Conservation (phyloP, 2,797 vertebrate genomes). For the Mus caroli region DNA sequence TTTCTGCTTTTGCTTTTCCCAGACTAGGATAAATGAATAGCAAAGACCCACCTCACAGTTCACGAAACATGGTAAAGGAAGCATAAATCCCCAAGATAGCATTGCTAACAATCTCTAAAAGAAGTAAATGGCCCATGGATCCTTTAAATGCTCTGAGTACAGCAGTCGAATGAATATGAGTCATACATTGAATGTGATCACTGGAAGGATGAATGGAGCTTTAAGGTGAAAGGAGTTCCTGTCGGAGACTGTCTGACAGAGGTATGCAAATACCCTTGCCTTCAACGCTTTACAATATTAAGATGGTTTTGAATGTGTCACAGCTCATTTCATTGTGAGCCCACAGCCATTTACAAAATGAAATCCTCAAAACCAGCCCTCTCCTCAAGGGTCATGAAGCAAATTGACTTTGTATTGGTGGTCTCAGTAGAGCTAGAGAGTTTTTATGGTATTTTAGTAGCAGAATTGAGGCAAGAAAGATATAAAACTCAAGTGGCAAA, state of each 20-base stretch:
- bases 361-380: constrained; percentile 71
- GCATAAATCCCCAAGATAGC: constrained; percentile 83
- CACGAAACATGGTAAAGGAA: constrained; percentile 81
- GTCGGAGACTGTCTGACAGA: constrained; percentile 61
- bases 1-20: constrained; percentile 67
- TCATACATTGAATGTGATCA: constrained; percentile 78
- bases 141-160: constrained; percentile 81
- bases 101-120: constrained; percentile 84
- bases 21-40: constrained; percentile 81
- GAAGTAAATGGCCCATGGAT: constrained; percentile 84
- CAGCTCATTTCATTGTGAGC: constrained; percentile 75
- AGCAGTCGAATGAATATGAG: constrained; percentile 81
- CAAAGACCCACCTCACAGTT: constrained; percentile 82
- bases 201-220: constrained; percentile 80
- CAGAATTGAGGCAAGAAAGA: constrained; percentile 58
- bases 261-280: constrained; percentile 67
- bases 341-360: constrained; percentile 73
- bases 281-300: constrained; percentile 65
- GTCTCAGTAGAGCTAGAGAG: constrained; percentile 47
- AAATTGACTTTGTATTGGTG: constrained; percentile 78
- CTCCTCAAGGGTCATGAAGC: constrained; percentile 73
- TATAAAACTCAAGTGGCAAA: constrained; percentile 51
- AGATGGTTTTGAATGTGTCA: constrained; percentile 70
- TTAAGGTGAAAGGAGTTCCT: constrained; percentile 77
- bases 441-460: constrained; percentile 67